These are phyloP conservation scores for Nyctibius bracteatus DNA, from an alignment of 2,113 vertebrate genomes.

Conservation along the genomic window DNA sequence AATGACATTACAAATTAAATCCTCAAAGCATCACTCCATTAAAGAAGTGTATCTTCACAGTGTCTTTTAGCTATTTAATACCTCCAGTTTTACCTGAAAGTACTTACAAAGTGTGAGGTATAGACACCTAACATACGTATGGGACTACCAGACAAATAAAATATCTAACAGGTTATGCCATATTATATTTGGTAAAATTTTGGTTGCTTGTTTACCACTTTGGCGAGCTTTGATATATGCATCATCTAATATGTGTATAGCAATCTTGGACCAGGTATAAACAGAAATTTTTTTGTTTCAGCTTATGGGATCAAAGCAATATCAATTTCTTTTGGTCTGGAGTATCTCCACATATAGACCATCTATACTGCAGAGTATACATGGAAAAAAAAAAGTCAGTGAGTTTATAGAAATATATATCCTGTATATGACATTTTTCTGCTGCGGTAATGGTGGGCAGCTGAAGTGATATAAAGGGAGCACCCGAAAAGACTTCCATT, in stretches of 20 bases:
- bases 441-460: background rate
- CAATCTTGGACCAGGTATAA: background rate
- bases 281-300: background rate
- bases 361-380: background rate
- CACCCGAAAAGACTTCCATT: background rate
- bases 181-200: background rate
- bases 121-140: background rate
- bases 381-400: background rate
- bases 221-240: background rate
- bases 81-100: background rate
- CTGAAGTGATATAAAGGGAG: background rate
- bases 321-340: slow-evolving; percentile 13
- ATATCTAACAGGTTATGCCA: background rate
- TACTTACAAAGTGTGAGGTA: background rate
- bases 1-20: background rate
- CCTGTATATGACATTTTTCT: background rate
- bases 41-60: background rate
- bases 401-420: background rate
- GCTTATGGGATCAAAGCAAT: background rate
- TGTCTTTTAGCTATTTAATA: background rate
- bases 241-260: background rate
- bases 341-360: slow-evolving; percentile 2
- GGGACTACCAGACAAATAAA: background rate
- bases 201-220: background rate
- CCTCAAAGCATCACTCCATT: background rate